Evolutionary conservation across 2,888 invertebrate genomes (phyloP).

Genomic region (Eilema depressum): DNA sequence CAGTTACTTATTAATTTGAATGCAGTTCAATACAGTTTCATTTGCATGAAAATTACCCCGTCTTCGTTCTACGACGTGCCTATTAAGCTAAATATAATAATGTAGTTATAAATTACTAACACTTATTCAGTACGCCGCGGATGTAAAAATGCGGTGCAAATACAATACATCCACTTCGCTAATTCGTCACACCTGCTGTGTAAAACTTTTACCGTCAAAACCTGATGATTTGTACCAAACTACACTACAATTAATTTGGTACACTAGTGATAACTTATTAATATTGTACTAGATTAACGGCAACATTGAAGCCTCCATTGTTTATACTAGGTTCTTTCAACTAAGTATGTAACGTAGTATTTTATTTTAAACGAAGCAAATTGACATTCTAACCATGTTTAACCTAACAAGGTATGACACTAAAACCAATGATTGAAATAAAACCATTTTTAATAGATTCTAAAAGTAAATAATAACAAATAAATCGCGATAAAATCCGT

Average conservation of each 20-base stretch:
- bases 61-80: no score
- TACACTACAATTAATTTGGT: conserved; percentile 73
- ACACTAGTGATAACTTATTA: conserved; percentile 38
- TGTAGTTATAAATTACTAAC: no score
- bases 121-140: no score
- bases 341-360: background rate
- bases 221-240: background rate
- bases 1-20: background rate
- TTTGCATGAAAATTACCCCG: background rate
- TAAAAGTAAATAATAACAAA: no score
- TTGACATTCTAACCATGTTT: background rate
- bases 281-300: conserved; percentile 35
- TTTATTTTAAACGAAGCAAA: conserved; percentile 9
- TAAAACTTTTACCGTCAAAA: background rate
- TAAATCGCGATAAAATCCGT: no score
- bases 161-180: background rate
- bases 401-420: background rate
- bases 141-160: no score
- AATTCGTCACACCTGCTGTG: no score
- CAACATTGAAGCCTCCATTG: conserved; percentile 52
- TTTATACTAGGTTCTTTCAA: conserved; percentile 33
- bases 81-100: no score
- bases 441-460: no score
- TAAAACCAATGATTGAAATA: no score
- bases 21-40: background rate